Conservation (phyloP, 2,113 vertebrate genomes). For the Brienomyrus longianalis region DNA sequence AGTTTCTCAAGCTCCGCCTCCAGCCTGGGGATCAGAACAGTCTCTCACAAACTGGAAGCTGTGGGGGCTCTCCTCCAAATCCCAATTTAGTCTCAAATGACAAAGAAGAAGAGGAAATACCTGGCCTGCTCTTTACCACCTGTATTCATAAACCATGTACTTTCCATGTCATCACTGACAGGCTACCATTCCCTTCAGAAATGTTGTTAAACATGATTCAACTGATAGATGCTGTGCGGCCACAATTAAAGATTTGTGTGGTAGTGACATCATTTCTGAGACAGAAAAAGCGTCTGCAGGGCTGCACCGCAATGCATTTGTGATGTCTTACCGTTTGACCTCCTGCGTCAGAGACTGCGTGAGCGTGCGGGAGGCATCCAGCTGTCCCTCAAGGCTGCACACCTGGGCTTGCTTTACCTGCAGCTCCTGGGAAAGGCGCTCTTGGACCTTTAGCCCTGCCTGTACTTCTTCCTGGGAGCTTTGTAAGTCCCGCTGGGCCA, state of each 20-base stretch:
- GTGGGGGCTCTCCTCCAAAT: not conserved
- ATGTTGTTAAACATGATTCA: not conserved
- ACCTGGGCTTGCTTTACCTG: slow-evolving; percentile 61
- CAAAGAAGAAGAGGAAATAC: not conserved
- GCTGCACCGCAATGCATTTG: not conserved
- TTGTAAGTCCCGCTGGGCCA: slow-evolving; percentile 28
- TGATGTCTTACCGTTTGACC: slow-evolving; percentile 55
- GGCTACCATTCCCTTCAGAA: not conserved
- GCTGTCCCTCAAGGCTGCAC: slow-evolving; percentile 63
- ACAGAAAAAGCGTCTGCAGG: not conserved
- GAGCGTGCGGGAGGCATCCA: slow-evolving; percentile 50
- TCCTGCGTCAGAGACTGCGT: slow-evolving; percentile 59
- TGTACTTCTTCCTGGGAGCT: slow-evolving; percentile 41
- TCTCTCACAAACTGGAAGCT: not conserved
- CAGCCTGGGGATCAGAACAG: slow-evolving; percentile 41
- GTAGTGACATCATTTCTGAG: not conserved
- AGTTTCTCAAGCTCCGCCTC: slow-evolving; percentile 67
- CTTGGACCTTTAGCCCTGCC: slow-evolving; percentile 31
- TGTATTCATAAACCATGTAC: not conserved
- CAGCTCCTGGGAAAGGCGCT: slow-evolving; percentile 58
- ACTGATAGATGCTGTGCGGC: not conserved
- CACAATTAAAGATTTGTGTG: not conserved
- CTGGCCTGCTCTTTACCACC: not conserved
- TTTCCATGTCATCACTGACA: not conserved
- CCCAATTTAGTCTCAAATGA: not conserved